These are phyloP conservation scores for Poecile atricapillus DNA, from an alignment of 2,113 vertebrate genomes.

Conservation along the genomic window DNA sequence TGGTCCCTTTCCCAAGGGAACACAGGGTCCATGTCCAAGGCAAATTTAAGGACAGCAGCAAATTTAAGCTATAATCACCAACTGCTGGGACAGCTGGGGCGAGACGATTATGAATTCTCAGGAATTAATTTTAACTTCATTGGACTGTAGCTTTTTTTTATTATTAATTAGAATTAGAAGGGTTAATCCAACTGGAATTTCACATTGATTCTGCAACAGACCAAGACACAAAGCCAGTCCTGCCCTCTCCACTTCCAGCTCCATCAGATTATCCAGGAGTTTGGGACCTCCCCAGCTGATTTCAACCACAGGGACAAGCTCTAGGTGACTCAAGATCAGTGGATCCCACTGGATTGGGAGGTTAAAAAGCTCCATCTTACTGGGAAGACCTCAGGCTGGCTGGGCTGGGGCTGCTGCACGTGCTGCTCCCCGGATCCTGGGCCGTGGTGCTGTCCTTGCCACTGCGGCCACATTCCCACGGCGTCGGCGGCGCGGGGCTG, in stretches of 20 bases:
- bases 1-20: background rate
- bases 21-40: too few relatives aligned
- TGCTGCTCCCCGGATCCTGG: conserved; percentile 75
- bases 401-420: conserved; percentile 79
- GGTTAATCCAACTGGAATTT: background rate
- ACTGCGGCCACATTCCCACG: conserved; percentile 87
- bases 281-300: background rate
- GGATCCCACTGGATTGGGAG: rapidly evolving
- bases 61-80: rapidly evolving
- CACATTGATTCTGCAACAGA: background rate
- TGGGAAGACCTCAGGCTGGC: conserved; percentile 90
- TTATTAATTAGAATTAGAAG: background rate
- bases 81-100: background rate
- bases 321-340: background rate
- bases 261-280: background rate
- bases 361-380: conserved; percentile 52
- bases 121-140: background rate
- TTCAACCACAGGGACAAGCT: background rate
- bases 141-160: background rate
- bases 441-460: conserved; percentile 86
- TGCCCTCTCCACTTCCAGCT: background rate
- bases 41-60: background rate
- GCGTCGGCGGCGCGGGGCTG: conserved; percentile 79
- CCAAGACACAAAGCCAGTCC: background rate
- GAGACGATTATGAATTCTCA: background rate